These are phyloP conservation scores for Steinernema feltiae DNA, from an alignment of 1,140 invertebrate species.

Conservation along the genomic window DNA sequence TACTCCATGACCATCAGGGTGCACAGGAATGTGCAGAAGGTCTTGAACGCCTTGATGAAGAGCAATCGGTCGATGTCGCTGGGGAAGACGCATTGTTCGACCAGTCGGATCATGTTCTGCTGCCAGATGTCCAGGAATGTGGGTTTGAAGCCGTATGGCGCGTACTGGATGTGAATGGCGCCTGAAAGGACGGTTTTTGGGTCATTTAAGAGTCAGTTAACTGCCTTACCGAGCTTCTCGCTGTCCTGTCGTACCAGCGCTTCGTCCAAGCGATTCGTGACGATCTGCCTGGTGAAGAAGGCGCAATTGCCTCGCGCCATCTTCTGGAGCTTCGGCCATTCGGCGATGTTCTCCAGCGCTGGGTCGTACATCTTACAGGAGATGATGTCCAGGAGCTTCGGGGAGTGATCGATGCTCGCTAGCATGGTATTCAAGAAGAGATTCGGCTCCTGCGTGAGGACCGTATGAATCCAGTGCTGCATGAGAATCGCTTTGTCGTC, in stretches of 20 bases:
- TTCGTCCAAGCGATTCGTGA: background rate
- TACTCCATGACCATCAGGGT: background rate
- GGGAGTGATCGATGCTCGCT: background rate
- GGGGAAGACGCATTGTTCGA: background rate
- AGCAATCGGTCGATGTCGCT: background rate
- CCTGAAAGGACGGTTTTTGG: background rate
- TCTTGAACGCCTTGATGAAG: background rate
- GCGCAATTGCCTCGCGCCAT: background rate
- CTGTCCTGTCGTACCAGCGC: background rate
- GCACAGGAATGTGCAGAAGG: background rate
- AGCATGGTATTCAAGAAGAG: background rate
- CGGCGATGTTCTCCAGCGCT: background rate
- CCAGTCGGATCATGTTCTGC: background rate
- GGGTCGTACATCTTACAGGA: constrained; percentile 5
- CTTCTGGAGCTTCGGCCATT: background rate
- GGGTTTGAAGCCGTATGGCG: constrained; percentile 4
- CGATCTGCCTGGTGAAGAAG: constrained; percentile 2
- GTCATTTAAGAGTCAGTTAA: background rate
- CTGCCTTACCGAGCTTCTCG: background rate
- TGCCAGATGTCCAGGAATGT: background rate
- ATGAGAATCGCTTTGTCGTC: background rate
- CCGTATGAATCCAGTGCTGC: background rate
- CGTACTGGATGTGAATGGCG: background rate
- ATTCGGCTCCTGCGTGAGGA: background rate
- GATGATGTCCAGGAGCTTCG: background rate